Base-by-base conservation (phyloP, 1,140 invertebrate genomes). In the Muscidifurax raptorellus region DNA sequence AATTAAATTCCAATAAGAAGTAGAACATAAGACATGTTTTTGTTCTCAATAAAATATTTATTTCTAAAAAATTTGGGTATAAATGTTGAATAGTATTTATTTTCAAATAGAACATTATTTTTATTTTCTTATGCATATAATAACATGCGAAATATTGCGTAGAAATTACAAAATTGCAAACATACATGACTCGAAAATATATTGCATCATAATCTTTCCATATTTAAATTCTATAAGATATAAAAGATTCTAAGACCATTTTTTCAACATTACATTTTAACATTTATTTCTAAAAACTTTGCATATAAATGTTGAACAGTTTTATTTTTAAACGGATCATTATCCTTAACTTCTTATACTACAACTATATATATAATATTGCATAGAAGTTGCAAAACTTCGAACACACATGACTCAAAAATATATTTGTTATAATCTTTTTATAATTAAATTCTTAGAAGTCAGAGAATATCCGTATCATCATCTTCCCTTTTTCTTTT, bases 401-500 rank as follows among this genome's bases (percentile, higher is more conserved):
- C n/a, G 27, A 64, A 59, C 40, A 74, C 18, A 36, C 40, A 15
- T 40, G 44, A 76, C 30, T 66, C 28, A 75, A 66, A 76, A 69
- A 69, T 69, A 30, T 28, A 28, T 67, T 66, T 15, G 6, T 75
- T 25, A 30, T 64, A 15, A 75, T n/a, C 40, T 59, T 71, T 18
- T 27, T 27, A 44, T 75, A 2, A 25, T 75, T 40, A 9, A 40
- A 40, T 40, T 40, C n/a, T n/a, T 2, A 75, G 36, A 2, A 44
- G 25, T 89, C 92, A 93, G 36, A 90, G 87, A 79, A 94, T 91
- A 89, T 96, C 95, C 87, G 95, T 95, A 84, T 96, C 96, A 69
- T 96, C 95, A 36, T 97, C 96, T 69, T 96, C 96, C 47, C 96
- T 87, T 80, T 93, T 93, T 67, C 92, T 89, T 80, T 93, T 93